Conservation (phyloP, 2,113 vertebrate genomes). For the Oreochromis tanganicae region DNA sequence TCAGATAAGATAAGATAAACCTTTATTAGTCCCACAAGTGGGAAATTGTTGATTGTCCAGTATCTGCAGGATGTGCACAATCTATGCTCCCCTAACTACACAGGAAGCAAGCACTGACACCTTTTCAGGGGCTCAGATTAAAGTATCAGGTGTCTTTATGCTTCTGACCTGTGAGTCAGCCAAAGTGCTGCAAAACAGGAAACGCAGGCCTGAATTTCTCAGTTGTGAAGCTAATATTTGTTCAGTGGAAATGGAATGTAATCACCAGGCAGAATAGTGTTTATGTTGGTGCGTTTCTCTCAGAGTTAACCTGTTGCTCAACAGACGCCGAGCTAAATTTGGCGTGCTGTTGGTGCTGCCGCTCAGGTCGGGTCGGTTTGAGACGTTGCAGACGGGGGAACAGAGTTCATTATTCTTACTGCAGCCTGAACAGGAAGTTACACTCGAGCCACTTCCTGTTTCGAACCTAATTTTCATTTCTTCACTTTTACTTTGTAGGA, state of each 20-base stretch:
- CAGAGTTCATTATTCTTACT: not conserved
- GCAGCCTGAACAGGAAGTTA: not conserved
- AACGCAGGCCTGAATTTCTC: not conserved
- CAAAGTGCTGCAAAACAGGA: not conserved
- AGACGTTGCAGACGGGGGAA: not conserved
- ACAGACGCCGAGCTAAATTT: not conserved
- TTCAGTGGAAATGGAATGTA: not conserved
- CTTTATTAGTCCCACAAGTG: not conserved
- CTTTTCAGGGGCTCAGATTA: fast-evolving
- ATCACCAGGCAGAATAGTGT: not conserved
- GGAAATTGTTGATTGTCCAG: not conserved
- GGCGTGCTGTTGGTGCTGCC: not conserved
- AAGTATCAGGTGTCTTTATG: not conserved
- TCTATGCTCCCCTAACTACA: not conserved
- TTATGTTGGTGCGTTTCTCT: not conserved
- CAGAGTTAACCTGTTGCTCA: not conserved
- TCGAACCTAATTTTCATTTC: not conserved
- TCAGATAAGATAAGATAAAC: not conserved
- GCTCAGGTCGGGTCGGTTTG: not conserved
- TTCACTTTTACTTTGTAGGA: not conserved
- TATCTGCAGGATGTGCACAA: not conserved
- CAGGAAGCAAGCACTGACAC: not conserved
- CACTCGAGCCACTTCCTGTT: not conserved
- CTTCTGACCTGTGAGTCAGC: not conserved
- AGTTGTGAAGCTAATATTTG: not conserved